Evolutionary conservation across 2,888 invertebrate genomes (phyloP).

Genomic region (Epistrophe grossulariae): DNA sequence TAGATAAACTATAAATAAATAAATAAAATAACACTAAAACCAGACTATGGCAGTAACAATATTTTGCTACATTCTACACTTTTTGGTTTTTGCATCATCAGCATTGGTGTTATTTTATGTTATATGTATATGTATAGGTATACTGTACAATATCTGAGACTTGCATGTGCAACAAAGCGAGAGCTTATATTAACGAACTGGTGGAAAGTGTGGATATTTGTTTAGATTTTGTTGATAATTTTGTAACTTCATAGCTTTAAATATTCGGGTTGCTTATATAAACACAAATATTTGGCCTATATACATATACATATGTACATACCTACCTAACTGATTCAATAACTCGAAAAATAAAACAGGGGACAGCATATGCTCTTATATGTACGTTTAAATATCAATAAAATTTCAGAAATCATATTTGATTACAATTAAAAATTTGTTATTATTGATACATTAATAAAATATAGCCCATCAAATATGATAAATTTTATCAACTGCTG

Average conservation of each 20-base stretch:
- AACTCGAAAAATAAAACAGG: background rate
- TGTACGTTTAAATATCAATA: background rate
- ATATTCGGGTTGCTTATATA: background rate
- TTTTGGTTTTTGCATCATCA: constrained; percentile 56
- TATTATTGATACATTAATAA: no score
- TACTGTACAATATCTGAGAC: background rate
- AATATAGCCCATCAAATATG: no score
- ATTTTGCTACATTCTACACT: constrained; percentile 49
- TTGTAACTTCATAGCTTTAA: constrained; percentile 19
- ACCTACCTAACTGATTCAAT: background rate
- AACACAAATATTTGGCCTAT: background rate
- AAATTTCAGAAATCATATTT: background rate
- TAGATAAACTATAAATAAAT: constrained; percentile 53
- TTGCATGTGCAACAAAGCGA: constrained; percentile 36
- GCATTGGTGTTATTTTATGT: constrained; percentile 13
- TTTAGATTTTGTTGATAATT: constrained; percentile 13
- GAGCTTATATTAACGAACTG: constrained; percentile 20
- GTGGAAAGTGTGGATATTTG: constrained; percentile 21
- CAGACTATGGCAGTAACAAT: constrained; percentile 49
- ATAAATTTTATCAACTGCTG: no score
- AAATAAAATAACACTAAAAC: constrained; percentile 41
- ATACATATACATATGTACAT: no score
- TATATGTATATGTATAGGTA: background rate
- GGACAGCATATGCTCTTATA: background rate
- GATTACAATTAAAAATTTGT: background rate